Evolutionary conservation across 1,140 invertebrate species (phyloP).

Genomic region (Scaptomyza pallida): DNA sequence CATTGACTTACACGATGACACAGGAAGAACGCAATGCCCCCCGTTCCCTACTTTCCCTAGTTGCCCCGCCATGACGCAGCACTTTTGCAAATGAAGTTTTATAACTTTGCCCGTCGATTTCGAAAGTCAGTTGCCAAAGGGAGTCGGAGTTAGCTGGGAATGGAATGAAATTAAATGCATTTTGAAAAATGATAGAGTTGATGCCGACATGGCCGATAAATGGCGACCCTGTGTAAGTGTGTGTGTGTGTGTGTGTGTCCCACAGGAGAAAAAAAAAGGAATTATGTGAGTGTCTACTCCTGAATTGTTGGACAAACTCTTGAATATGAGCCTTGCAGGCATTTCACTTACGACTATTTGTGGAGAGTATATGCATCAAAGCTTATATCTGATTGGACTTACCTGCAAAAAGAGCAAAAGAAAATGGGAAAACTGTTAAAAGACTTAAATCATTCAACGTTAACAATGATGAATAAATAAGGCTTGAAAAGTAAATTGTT

Average conservation of each 20-base stretch:
- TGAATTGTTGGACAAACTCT: background rate
- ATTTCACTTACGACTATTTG: background rate
- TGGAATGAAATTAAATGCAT: slow-evolving; percentile 78
- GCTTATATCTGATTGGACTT: slow-evolving; percentile 11
- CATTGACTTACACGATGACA: slow-evolving; percentile 66
- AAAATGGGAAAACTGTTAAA: background rate
- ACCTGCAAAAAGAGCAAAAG: slow-evolving; percentile 33
- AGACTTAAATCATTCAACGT: too few species aligned
- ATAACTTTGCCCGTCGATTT: slow-evolving; percentile 71
- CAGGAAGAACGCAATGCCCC: slow-evolving; percentile 7
- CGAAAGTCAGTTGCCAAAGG: slow-evolving; percentile 27
- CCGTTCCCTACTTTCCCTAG: background rate
- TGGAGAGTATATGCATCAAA: background rate
- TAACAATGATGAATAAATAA: background rate
- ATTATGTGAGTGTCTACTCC: background rate
- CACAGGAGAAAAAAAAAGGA: background rate
- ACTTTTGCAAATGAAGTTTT: slow-evolving; percentile 79
- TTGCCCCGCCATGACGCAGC: slow-evolving; percentile 67
- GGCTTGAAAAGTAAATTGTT: background rate
- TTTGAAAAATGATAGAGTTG: slow-evolving; percentile 74
- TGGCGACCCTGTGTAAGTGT: background rate
- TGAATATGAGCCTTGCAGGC: background rate
- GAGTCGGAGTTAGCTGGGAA: slow-evolving; percentile 22
- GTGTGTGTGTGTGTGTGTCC: background rate
- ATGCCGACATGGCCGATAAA: slow-evolving; percentile 9